Percentiles rank a stretch among this genome's conserved stretches.
These are phyloP conservation scores for Disparrhopalites patrizii DNA, from an alignment of 2,888 invertebrate genomes.

Conservation along the genomic window DNA sequence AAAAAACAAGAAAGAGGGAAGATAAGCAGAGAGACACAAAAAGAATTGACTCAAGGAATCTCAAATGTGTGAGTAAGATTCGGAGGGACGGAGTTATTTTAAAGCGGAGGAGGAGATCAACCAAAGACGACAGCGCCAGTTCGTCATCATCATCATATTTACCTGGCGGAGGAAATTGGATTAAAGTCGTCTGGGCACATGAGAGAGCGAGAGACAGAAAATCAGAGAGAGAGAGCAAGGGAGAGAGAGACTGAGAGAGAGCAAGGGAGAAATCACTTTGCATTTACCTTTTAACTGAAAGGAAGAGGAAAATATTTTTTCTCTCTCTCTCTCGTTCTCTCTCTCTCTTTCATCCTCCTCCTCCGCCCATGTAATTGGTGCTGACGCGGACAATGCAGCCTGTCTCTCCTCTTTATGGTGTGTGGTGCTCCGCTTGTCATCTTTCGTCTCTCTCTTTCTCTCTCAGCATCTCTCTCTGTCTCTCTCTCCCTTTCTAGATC, in stretches of 20 bases:
- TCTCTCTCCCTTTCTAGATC: not conserved
- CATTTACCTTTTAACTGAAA: not conserved
- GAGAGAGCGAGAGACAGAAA: not conserved
- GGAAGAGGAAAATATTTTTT: not conserved
- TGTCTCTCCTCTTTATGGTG: not conserved
- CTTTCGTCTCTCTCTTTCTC: not conserved
- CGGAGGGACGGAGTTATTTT: too few species aligned
- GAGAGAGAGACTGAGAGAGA: not conserved
- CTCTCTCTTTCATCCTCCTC: too few species aligned
- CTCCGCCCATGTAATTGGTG: not conserved
- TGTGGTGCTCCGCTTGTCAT: not conserved
- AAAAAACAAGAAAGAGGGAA: too few species aligned
- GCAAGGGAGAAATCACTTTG: not conserved
- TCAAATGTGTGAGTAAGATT: too few species aligned
- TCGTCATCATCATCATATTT: too few species aligned
- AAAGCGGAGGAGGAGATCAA: too few species aligned
- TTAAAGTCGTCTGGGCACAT: not conserved
- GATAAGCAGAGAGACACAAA: too few species aligned
- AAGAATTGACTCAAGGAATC: too few species aligned
- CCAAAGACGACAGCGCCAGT: too few species aligned
- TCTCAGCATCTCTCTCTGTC: not conserved
- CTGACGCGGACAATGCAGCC: not conserved
- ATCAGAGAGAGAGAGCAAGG: not conserved
- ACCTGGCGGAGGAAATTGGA: not conserved
- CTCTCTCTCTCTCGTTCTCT: too few species aligned